A percentile compares a stretch with the other conserved stretches of the same genome.
phyloP scores from a whole-genome alignment of 92 coral and sea anemone species.

The Epizoanthus scotinus region DNA sequence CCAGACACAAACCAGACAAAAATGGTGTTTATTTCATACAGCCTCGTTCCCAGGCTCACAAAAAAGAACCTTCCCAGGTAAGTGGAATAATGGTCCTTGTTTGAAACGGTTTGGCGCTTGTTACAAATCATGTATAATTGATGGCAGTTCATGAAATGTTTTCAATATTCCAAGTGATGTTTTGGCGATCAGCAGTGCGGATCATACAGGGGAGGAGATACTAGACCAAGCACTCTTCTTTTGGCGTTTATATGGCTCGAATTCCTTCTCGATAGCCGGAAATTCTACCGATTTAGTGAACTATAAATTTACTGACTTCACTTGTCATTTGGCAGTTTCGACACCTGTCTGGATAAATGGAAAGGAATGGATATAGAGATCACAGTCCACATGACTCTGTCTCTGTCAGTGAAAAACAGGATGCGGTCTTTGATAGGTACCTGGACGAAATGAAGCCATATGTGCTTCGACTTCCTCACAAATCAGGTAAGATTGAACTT shows the following conservation, averaged over 20 bases:
- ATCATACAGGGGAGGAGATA: not conserved
- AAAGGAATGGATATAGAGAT: conserved; percentile 73
- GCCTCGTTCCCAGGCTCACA: not conserved
- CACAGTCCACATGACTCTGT: conserved; percentile 54
- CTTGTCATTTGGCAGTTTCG: not conserved
- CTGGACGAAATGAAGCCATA: conserved; percentile 92
- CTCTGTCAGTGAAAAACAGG: conserved; percentile 82
- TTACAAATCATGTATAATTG: conserved; percentile 24
- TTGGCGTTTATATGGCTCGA: not conserved
- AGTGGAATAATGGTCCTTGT: not conserved
- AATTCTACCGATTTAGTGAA: no score
- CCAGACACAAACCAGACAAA: no score
- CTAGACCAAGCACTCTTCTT: not conserved
- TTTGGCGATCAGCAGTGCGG: not conserved
- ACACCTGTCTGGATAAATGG: conserved; percentile 52
- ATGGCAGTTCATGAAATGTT: not conserved
- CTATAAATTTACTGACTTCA: not conserved
- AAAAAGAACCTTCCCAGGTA: conserved; percentile 8
- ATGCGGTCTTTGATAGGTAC: conserved; percentile 82
- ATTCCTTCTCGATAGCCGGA: not conserved
- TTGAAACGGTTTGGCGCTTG: conserved; percentile 24
- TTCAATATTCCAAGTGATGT: not conserved
- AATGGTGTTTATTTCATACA: no score
- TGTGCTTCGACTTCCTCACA: conserved; percentile 88
- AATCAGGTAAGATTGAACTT: conserved; percentile 75